These are phyloP conservation scores for Anadara kagoshimensis DNA, from an alignment of 1,140 invertebrate genomes.

Conservation along the genomic window DNA sequence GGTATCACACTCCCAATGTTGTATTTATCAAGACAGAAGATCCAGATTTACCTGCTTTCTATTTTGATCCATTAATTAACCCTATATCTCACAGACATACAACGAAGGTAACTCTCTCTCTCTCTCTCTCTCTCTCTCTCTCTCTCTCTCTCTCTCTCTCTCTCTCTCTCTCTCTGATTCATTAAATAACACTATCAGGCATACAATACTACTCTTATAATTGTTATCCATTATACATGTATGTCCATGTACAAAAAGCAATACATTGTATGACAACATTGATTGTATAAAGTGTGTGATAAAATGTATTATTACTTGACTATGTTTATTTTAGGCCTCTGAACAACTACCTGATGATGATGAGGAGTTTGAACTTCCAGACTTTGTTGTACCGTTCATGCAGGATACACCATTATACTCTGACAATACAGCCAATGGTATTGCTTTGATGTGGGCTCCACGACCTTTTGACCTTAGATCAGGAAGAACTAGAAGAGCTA, in stretches of 20 bases:
- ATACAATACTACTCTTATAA: no score
- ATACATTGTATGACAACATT: no score
- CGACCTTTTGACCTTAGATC: conserved; percentile 98
- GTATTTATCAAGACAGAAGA: conserved; percentile 99
- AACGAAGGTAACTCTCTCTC: conserved; percentile 78
- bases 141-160: no score
- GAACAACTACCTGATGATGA: conserved; percentile 93
- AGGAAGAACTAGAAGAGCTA: conserved; percentile 86
- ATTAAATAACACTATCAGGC: no score
- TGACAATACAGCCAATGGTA: conserved; percentile 99
- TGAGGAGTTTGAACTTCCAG: conserved; percentile 95
- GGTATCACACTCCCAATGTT: conserved; percentile 99
- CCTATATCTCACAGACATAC: conserved; percentile 97
- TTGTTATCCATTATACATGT: not conserved
- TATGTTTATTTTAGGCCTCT: conserved; percentile 62
- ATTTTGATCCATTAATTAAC: conserved; percentile 99
- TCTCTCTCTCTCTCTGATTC: not conserved
- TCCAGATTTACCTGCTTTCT: conserved; percentile 99
- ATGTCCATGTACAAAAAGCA: no score
- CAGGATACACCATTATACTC: conserved; percentile 97
- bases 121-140: no score
- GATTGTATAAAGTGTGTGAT: no score
- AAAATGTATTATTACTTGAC: no score
- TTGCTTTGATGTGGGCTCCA: conserved; percentile 98
- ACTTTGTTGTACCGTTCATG: conserved; percentile 92